Conservation (phyloP, 2,888 invertebrate genomes). For the Blomia tropicalis region DNA sequence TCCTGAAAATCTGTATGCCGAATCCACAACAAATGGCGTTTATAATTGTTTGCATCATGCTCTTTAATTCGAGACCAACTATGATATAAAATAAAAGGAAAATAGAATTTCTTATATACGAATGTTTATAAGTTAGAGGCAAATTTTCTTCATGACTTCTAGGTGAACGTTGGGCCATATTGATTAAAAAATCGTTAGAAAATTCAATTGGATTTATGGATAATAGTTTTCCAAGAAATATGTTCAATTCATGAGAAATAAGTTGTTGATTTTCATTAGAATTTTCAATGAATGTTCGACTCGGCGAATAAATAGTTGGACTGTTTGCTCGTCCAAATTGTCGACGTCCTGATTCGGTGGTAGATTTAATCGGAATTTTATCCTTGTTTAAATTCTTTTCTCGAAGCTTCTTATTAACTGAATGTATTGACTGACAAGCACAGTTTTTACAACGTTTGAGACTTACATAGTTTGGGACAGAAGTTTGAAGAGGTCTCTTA, state of each 20-base stretch:
- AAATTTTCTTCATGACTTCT: not conserved
- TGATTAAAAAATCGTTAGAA: not conserved
- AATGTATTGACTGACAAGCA: not conserved
- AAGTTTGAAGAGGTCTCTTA: no score
- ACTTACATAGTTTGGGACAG: not conserved
- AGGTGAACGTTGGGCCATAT: not conserved
- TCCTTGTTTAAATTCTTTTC: not conserved
- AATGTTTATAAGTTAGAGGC: not conserved
- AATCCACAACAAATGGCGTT: not conserved
- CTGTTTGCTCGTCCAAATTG: slow-evolving; percentile 13
- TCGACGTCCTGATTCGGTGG: not conserved
- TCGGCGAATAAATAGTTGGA: slow-evolving; percentile 10
- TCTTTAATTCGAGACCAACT: not conserved
- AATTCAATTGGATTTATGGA: not conserved
- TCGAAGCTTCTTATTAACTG: not conserved
- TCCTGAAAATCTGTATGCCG: not conserved
- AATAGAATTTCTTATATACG: not conserved
- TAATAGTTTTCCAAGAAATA: not conserved
- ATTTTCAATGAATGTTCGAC: not conserved
- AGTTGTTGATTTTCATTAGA: not conserved
- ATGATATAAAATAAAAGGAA: not conserved
- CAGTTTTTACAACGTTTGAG: not conserved
- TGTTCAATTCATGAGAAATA: not conserved
- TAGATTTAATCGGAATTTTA: not conserved
- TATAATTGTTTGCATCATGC: not conserved